A percentile compares a stretch with the other conserved stretches of the same genome.
Conservation (phyloP, 2,797 vertebrate species). For the Smutsia temminckii region DNA sequence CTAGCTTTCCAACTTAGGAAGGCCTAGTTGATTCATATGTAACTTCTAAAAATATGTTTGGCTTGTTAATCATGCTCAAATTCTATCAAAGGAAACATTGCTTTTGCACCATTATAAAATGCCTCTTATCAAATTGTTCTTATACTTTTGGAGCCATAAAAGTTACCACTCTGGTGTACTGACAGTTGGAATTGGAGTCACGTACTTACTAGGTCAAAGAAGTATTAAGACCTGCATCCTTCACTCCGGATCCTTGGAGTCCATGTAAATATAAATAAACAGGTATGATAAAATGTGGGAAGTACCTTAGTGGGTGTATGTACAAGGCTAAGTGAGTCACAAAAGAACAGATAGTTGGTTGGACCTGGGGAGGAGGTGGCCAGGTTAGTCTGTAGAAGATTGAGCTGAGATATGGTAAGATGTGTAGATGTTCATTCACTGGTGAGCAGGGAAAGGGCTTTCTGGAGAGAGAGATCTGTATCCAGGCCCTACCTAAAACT, state of each 20-base stretch:
- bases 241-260: not conserved
- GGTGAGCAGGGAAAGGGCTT: not conserved
- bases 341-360: not conserved
- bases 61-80: conserved; percentile 31
- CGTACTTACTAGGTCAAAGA: not conserved
- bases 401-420: not conserved
- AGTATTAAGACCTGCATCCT: not conserved
- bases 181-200: not conserved
- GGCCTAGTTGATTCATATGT: not conserved
- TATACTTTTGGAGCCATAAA: not conserved
- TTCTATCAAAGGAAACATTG: conserved; percentile 57
- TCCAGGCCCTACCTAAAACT: not conserved
- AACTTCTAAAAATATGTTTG: conserved; percentile 40
- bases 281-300: not conserved
- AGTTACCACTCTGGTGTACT: not conserved
- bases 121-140: not conserved
- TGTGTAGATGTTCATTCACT: not conserved
- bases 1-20: conserved; percentile 33
- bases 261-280: not conserved
- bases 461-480: not conserved
- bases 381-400: not conserved
- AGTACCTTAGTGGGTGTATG: not conserved
- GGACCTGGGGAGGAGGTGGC: no score
- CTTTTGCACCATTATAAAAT: not conserved
- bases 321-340: not conserved